Conservation (phyloP, 2,888 invertebrate species). For the Mantis religiosa region DNA sequence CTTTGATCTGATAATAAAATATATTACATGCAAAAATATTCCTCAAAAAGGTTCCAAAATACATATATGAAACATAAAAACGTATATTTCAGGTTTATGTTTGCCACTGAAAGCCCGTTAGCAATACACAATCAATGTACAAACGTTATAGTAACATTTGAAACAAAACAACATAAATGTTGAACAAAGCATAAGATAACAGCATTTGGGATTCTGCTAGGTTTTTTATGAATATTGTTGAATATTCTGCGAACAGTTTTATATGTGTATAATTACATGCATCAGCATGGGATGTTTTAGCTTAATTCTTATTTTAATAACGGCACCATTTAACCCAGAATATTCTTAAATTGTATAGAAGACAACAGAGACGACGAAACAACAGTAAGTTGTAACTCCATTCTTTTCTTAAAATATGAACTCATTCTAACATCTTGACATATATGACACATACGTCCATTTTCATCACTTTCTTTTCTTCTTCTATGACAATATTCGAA, state of each 20-base stretch:
- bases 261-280: neutral
- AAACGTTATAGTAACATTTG: neutral
- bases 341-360: neutral
- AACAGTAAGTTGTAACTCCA: neutral
- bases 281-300: neutral
- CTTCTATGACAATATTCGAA: neutral
- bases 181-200: neutral
- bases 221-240: neutral
- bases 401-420: slow-evolving; percentile 2
- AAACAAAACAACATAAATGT: neutral
- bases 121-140: neutral
- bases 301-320: neutral
- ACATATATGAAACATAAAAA: neutral
- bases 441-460: neutral
- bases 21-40: neutral
- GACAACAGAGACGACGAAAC: neutral
- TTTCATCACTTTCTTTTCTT: neutral
- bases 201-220: neutral
- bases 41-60: neutral
- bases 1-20: neutral
- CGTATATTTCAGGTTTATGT: neutral
- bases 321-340: neutral
- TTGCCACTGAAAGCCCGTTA: neutral
- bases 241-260: neutral
- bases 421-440: neutral